Evolutionary conservation across 2,113 vertebrate genomes (phyloP).

Genomic region (Protobothrops mucrosquamatus): DNA sequence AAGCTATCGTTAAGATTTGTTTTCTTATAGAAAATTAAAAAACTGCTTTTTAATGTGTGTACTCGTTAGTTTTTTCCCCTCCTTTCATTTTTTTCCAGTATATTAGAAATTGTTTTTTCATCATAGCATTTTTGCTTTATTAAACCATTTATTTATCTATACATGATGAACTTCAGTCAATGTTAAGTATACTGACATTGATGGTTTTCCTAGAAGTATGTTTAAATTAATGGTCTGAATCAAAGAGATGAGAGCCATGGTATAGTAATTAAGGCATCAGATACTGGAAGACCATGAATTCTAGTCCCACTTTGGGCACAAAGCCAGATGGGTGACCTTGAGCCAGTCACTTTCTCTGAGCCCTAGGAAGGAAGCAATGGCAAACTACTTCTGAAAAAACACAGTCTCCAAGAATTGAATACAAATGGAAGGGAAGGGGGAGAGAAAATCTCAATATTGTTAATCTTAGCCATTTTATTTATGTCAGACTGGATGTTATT

Average conservation of each 20-base stretch:
- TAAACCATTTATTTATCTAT: neutral
- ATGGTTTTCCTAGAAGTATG: neutral
- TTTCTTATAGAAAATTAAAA: slow-evolving; percentile 68
- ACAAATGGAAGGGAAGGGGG: neutral
- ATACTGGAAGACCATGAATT: neutral
- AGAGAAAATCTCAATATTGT: neutral
- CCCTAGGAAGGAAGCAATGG: neutral
- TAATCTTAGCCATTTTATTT: neutral
- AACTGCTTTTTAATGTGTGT: slow-evolving; percentile 46
- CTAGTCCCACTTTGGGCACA: neutral
- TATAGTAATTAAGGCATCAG: neutral
- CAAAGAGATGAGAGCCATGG: neutral
- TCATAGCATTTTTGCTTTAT: neutral
- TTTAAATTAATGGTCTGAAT: neutral
- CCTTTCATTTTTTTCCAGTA: neutral
- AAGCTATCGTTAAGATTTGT: slow-evolving; percentile 64
- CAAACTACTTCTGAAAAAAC: neutral
- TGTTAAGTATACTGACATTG: neutral
- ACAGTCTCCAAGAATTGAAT: neutral
- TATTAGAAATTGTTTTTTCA: neutral
- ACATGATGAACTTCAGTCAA: neutral
- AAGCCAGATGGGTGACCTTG: neutral
- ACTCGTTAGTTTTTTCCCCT: neutral
- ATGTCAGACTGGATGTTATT: neutral
- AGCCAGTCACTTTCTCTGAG: neutral